Evolutionary conservation across 2,888 invertebrate species (phyloP).

Genomic region (Cryptosula pallasiana): DNA sequence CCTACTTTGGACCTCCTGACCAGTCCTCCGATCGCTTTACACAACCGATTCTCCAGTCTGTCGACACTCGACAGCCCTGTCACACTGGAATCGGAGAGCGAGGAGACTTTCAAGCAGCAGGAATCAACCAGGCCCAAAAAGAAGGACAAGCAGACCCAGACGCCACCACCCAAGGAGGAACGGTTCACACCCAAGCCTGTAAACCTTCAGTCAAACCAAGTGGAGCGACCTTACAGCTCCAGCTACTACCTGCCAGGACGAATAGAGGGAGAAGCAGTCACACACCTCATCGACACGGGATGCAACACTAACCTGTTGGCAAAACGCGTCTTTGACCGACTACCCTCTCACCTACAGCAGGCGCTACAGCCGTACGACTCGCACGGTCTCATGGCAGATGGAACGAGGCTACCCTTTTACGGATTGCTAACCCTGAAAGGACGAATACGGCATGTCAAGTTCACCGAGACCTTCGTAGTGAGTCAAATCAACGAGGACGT

Average conservation of each 20-base stretch:
- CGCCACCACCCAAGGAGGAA: too few species aligned
- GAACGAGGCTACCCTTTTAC: neutral
- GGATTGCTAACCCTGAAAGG: neutral
- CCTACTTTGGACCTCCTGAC: too few species aligned
- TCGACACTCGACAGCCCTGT: too few species aligned
- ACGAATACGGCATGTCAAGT: neutral
- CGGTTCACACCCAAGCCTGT: too few species aligned
- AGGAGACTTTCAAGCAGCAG: too few species aligned
- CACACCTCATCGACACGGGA: neutral
- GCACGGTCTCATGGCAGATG: neutral
- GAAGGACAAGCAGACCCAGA: too few species aligned
- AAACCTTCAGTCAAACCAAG: too few species aligned
- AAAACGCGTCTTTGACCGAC: neutral
- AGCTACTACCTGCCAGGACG: constrained; percentile 8
- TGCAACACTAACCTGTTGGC: neutral
- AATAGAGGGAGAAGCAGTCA: neutral
- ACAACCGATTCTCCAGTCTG: too few species aligned
- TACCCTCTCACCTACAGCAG: neutral
- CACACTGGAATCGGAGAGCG: too few species aligned
- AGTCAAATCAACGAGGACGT: neutral
- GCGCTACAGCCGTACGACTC: neutral
- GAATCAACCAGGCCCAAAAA: too few species aligned
- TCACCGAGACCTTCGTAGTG: neutral
- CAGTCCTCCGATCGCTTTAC: too few species aligned
- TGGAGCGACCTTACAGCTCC: neutral